Conservation (phyloP, 2,797 vertebrate species). For the Lophius americanus region DNA sequence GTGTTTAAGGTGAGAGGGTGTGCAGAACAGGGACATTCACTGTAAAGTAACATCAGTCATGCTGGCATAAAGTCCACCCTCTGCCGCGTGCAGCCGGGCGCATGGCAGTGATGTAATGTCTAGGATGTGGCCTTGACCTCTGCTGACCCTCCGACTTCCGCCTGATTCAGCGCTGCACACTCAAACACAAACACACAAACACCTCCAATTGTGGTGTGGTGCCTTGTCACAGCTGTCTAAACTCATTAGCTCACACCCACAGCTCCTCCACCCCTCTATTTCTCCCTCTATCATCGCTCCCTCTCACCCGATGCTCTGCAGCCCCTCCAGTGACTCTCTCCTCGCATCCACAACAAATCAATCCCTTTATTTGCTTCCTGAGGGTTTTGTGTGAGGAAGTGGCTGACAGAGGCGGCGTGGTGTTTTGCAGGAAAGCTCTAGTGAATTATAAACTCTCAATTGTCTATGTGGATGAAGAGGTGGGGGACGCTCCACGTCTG, state of each 20-base stretch:
- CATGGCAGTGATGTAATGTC: conserved; percentile 62
- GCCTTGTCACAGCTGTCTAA: conserved; percentile 68
- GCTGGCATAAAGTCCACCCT: conserved; percentile 11
- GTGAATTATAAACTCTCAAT: conserved; percentile 69
- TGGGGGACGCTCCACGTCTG: conserved; percentile 1
- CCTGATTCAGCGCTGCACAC: conserved; percentile 28
- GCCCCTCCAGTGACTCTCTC: conserved; percentile 53
- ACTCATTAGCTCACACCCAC: conserved; percentile 70
- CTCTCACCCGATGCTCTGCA: conserved; percentile 38
- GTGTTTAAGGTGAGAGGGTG: not conserved
- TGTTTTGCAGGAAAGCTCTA: conserved; percentile 49
- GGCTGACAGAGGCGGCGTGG: conserved; percentile 47
- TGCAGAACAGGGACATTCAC: not conserved
- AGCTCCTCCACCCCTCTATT: conserved; percentile 57
- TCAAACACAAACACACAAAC: conserved; percentile 8
- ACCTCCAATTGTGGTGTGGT: conserved; percentile 41
- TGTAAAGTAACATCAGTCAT: conserved; percentile 10
- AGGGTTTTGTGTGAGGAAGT: conserved; percentile 70
- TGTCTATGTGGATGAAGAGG: conserved; percentile 44
- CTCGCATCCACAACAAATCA: conserved; percentile 73
- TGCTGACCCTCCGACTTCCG: conserved; percentile 45
- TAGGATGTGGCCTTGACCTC: conserved; percentile 68
- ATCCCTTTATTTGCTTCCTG: conserved; percentile 68
- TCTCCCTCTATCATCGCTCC: conserved; percentile 68
- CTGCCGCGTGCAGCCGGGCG: conserved; percentile 18